phyloP scores from a whole-genome alignment of 2,888 invertebrate species.

The Salpingus planirostris region DNA sequence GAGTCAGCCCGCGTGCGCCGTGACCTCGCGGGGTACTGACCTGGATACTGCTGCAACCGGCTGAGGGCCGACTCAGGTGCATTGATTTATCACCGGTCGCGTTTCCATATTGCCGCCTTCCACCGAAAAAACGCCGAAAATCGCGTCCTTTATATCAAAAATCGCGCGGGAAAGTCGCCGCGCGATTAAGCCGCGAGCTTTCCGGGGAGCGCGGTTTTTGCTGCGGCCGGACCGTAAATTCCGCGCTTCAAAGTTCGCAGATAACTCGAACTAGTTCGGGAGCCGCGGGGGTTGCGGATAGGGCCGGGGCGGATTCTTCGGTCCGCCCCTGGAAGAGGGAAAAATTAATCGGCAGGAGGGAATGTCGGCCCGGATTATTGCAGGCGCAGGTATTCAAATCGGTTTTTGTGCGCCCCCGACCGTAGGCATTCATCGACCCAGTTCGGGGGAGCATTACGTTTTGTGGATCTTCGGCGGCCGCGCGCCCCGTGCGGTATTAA shows the following conservation, averaged over 20 bases:
- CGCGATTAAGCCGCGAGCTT: too few species aligned
- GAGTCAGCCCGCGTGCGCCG: conserved; percentile 26
- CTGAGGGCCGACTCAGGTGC: conserved; percentile 35
- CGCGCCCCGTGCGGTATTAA: neutral
- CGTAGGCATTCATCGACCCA: conserved; percentile 11
- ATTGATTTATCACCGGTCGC: conserved; percentile 36
- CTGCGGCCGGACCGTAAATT: too few species aligned
- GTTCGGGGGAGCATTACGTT: conserved; percentile 5
- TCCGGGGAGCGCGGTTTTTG: too few species aligned
- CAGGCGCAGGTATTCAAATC: conserved; percentile 11
- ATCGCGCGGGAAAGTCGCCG: too few species aligned
- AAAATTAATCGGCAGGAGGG: conserved; percentile 7
- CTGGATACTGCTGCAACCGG: conserved; percentile 32
- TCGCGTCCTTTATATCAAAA: too few species aligned
- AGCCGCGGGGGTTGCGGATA: too few species aligned
- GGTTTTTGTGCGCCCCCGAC: conserved; percentile 4
- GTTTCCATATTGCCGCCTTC: conserved; percentile 15
- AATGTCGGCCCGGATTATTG: conserved; percentile 10
- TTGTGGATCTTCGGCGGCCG: conserved; percentile 2
- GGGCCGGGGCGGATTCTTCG: too few species aligned
- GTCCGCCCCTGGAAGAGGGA: conserved; percentile 6
- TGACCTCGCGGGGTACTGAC: conserved; percentile 39
- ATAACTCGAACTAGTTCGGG: too few species aligned
- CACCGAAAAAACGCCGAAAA: too few species aligned
- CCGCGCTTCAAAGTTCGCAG: too few species aligned